These are phyloP conservation scores for Myxocyprinus asiaticus DNA, from an alignment of 2,113 vertebrate genomes.

Conservation along the genomic window DNA sequence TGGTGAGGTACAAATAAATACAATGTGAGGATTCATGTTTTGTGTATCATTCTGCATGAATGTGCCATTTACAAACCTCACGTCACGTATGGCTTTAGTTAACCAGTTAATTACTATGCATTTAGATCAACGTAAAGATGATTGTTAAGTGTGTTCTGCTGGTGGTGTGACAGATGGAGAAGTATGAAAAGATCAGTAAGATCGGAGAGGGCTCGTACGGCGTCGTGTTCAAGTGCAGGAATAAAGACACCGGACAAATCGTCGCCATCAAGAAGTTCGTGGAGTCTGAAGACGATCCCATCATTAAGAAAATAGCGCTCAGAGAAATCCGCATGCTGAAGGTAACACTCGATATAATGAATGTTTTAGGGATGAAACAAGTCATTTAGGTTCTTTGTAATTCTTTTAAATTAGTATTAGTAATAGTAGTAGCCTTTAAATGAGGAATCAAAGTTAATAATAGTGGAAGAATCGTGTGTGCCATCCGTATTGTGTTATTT, in stretches of 20 bases:
- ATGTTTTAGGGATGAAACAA: too few relatives aligned
- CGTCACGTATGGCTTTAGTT: neutral
- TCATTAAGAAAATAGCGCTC: constrained; percentile 91
- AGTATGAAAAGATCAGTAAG: constrained; percentile 92
- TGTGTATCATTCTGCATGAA: neutral
- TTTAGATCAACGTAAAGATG: too few relatives aligned
- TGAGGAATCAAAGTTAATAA: too few relatives aligned
- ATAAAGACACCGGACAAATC: constrained; percentile 86
- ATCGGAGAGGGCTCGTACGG: constrained; percentile 95
- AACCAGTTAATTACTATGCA: too few relatives aligned
- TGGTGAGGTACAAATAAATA: neutral
- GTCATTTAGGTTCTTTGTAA: too few relatives aligned
- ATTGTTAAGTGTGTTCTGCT: neutral
- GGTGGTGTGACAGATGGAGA: constrained; percentile 80
- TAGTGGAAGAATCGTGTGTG: too few relatives aligned
- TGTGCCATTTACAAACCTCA: neutral
- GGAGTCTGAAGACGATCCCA: constrained; percentile 92
- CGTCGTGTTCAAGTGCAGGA: constrained; percentile 94
- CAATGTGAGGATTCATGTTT: neutral
- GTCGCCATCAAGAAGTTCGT: constrained; percentile 97
- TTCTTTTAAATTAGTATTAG: too few relatives aligned
- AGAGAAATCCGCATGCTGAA: constrained; percentile 94
- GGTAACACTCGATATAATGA: constrained; percentile 65
- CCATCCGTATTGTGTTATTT: too few relatives aligned
- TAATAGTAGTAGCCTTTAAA: too few relatives aligned